These are phyloP conservation scores for Sebastes itinus DNA, from an alignment of 2,797 vertebrate species.

Conservation along the genomic window DNA sequence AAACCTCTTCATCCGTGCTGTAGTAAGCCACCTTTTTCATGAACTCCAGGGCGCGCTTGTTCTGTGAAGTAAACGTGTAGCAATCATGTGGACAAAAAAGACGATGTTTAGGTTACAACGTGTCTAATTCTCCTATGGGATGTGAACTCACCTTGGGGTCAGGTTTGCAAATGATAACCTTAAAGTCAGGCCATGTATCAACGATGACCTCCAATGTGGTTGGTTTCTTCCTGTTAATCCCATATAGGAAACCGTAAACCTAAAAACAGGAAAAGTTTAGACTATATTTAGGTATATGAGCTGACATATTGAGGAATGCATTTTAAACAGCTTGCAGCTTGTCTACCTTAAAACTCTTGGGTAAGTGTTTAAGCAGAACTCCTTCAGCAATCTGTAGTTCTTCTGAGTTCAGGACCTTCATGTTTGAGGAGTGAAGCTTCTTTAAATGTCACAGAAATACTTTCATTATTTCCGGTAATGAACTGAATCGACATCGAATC, in stretches of 20 bases:
- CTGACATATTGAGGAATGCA: too few relatives aligned
- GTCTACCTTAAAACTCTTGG: conserved; percentile 53
- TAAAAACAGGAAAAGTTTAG: neutral
- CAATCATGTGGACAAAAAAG: accelerated
- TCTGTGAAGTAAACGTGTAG: conserved; percentile 22
- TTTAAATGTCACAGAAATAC: too few relatives aligned
- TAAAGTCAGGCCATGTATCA: conserved; percentile 75
- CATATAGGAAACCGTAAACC: conserved; percentile 66
- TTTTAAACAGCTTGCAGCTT: neutral
- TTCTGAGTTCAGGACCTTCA: conserved; percentile 58
- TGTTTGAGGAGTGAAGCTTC: neutral
- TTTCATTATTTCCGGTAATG: too few relatives aligned
- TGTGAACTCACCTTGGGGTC: conserved; percentile 52
- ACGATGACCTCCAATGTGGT: conserved; percentile 59
- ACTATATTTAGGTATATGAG: neutral
- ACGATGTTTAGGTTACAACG: too few relatives aligned
- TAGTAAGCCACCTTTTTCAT: conserved; percentile 38
- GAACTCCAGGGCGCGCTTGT: conserved; percentile 4
- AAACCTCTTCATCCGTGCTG: conserved; percentile 57
- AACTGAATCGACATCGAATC: too few relatives aligned
- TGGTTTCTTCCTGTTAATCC: conserved; percentile 62
- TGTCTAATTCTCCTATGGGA: neutral
- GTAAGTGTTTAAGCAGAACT: conserved; percentile 53
- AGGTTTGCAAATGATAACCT: conserved; percentile 64
- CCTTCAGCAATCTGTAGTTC: conserved; percentile 58